Conservation (phyloP, 2,888 invertebrate species). For the Palloptera scutellata region DNA sequence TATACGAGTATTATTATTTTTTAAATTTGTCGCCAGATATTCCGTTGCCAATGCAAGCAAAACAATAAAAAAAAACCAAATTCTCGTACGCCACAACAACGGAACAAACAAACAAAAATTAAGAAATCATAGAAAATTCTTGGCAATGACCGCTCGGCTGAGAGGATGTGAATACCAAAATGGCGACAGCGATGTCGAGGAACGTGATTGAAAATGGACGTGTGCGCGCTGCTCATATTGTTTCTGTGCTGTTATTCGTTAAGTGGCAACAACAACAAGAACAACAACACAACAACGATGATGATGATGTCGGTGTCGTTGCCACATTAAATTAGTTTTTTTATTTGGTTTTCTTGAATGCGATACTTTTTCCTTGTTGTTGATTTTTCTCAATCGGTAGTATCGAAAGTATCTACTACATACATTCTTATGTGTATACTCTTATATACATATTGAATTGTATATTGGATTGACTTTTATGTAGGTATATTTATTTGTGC, state of each 20-base stretch:
- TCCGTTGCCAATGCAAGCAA: no score
- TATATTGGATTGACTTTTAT: neutral
- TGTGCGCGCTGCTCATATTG: neutral
- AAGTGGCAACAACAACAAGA: no score
- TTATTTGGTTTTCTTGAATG: no score
- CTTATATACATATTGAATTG: no score
- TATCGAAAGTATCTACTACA: no score
- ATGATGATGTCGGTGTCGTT: neutral
- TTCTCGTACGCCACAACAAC: neutral
- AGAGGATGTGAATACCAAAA: no score
- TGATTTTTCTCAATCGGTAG: neutral
- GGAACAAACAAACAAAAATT: no score
- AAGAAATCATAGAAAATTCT: slow-evolving; percentile 13
- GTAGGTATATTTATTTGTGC: neutral
- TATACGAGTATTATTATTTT: no score
- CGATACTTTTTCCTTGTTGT: no score
- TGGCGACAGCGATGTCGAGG: neutral
- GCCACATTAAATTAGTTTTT: slow-evolving; percentile 12
- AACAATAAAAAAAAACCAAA: neutral
- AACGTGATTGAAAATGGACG: neutral
- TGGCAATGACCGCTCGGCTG: slow-evolving; percentile 24
- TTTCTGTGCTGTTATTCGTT: neutral
- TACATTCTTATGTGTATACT: no score
- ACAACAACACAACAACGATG: no score
- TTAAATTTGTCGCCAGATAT: no score